phyloP scores from a whole-genome alignment of 92 coral and sea anemone genomes.

The Epizoanthus fatuus region DNA sequence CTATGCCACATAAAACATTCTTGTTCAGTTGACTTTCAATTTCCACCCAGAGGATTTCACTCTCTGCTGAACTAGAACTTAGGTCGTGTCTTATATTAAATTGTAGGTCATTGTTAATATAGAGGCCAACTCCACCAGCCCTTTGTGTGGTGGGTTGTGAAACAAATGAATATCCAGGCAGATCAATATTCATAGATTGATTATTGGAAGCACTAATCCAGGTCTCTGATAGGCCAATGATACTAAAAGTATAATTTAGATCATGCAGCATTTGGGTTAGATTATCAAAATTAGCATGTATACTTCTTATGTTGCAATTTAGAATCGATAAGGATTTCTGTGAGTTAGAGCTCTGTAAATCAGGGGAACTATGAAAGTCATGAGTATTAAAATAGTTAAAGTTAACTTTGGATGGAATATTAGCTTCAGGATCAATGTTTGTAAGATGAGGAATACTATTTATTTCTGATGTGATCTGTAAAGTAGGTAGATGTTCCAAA shows the following conservation, averaged over 20 bases:
- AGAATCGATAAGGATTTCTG: constrained; percentile 40
- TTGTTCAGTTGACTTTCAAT: too few species aligned
- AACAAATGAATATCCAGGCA: constrained; percentile 49
- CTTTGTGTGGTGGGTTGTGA: constrained; percentile 42
- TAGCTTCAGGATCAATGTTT: constrained; percentile 25
- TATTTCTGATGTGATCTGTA: not conserved
- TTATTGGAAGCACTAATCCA: constrained; percentile 20
- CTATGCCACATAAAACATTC: too few species aligned
- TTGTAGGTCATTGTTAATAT: constrained; percentile 27
- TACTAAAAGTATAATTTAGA: constrained; percentile 29
- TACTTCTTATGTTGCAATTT: constrained; percentile 58
- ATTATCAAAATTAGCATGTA: constrained; percentile 53
- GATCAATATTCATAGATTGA: not conserved
- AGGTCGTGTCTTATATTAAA: constrained; percentile 19
- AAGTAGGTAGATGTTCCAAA: not conserved
- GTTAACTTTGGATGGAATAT: constrained; percentile 15
- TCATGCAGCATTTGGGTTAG: constrained; percentile 38
- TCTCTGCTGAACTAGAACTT: not conserved
- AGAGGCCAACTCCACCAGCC: constrained; percentile 62
- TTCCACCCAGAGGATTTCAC: too few species aligned
- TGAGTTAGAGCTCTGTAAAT: not conserved
- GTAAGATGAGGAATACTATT: constrained; percentile 23
- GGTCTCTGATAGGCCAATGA: constrained; percentile 68
- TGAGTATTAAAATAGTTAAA: constrained; percentile 23
- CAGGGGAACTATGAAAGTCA: constrained; percentile 25